Percentiles rank a stretch among this genome's conserved stretches.
Conservation (phyloP, 2,888 invertebrate species). For the Cantharis flavilabris region DNA sequence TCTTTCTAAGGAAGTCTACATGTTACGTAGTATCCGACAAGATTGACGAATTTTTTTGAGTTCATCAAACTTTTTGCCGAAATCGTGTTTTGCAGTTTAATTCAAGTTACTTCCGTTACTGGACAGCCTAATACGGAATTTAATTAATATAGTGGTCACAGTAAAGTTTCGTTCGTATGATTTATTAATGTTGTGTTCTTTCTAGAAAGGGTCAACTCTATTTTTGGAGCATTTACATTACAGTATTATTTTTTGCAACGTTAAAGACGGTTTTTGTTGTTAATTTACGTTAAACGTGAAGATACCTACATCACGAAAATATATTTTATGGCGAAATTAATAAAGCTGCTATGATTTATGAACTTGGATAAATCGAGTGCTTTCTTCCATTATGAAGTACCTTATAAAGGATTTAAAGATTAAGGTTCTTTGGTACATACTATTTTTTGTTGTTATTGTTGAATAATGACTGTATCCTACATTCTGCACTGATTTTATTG, state of each 20-base stretch:
- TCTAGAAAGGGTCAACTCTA: background rate
- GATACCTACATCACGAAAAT: background rate
- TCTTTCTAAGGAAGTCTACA: background rate
- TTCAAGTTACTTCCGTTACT: slow-evolving; percentile 10
- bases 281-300: background rate
- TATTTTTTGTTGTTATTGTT: background rate
- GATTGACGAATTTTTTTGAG: slow-evolving; percentile 5
- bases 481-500: background rate
- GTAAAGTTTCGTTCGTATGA: background rate
- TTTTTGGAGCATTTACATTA: background rate
- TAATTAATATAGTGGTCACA: background rate
- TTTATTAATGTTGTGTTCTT: background rate
- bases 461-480: background rate
- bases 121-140: background rate
- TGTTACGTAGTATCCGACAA: slow-evolving; percentile 3
- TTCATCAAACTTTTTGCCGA: slow-evolving; percentile 13
- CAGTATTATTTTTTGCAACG: background rate
- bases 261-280: background rate
- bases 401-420: background rate
- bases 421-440: background rate
- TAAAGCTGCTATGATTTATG: background rate
- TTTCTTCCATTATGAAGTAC: background rate
- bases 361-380: background rate
- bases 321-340: background rate
- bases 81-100: slow-evolving; percentile 2